phyloP scores from a whole-genome alignment of 2,113 vertebrate species.

The Galemys pyrenaicus region DNA sequence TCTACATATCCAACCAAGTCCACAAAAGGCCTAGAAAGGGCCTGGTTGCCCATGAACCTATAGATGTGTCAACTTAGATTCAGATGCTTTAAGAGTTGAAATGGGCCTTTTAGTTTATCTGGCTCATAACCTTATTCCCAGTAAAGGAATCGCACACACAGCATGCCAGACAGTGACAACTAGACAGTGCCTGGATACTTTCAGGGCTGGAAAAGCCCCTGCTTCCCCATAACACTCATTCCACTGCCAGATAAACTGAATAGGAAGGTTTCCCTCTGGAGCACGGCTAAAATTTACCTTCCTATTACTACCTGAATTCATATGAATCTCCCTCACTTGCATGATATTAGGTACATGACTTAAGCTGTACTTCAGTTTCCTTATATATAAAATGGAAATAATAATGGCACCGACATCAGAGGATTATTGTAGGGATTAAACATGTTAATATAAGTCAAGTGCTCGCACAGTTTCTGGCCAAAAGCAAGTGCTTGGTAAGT shows the following conservation, averaged over 20 bases:
- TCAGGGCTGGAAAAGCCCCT: not conserved
- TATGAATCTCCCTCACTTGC: not conserved
- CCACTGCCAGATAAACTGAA: not conserved
- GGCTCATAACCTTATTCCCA: conserved; percentile 9
- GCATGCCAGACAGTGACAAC: not conserved
- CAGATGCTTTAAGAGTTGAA: conserved; percentile 18
- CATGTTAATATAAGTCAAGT: conserved; percentile 10
- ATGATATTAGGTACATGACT: not conserved
- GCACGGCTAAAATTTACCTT: conserved; percentile 1
- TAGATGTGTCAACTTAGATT: not conserved
- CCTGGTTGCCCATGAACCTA: not conserved
- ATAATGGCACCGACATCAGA: not conserved
- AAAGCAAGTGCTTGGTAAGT: conserved; percentile 4
- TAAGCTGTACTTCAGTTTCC: conserved; percentile 24
- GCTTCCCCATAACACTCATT: conserved; percentile 12
- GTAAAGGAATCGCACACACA: not conserved
- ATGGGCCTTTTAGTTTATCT: not conserved
- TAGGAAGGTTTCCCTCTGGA: not conserved
- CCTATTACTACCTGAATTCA: conserved; percentile 7
- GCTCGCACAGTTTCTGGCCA: not conserved
- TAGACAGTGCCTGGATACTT: not conserved
- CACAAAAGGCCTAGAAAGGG: conserved; percentile 12
- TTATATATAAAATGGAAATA: conserved; percentile 11
- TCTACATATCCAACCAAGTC: conserved; percentile 1
- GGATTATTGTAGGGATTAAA: conserved; percentile 25